Conservation (phyloP, 2,888 invertebrate genomes). For the Ariolimax columbianus region DNA sequence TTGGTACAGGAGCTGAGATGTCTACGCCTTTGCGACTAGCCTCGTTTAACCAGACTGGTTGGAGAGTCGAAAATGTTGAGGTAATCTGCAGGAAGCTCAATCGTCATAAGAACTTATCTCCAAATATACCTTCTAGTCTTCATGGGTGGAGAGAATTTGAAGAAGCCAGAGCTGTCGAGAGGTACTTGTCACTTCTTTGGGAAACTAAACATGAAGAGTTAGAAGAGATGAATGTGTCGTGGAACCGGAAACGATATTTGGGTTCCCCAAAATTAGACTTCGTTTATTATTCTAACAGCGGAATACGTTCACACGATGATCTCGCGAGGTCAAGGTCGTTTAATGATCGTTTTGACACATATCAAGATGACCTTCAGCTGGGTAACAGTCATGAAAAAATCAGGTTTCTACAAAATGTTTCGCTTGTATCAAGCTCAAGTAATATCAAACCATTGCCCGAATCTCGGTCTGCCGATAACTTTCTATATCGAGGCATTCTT, state of each 20-base stretch:
- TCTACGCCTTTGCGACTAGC: slow-evolving; percentile 14
- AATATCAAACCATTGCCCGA: not conserved
- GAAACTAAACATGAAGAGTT: not conserved
- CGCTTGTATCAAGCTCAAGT: not conserved
- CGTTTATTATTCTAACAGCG: not conserved
- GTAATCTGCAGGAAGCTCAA: not conserved
- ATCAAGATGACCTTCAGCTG: not conserved
- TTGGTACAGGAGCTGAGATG: not conserved
- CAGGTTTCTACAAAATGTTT: not conserved
- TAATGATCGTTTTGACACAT: not conserved
- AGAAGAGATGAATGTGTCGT: not conserved
- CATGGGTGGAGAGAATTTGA: slow-evolving; percentile 22
- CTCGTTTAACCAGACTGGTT: not conserved
- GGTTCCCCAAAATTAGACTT: not conserved
- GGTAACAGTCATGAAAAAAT: not conserved
- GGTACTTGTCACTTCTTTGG: not conserved
- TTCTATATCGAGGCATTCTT: not conserved
- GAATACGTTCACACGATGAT: not conserved
- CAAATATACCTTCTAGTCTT: not conserved
- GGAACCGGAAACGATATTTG: not conserved
- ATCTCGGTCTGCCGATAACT: not conserved
- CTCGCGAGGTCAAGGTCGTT: not conserved
- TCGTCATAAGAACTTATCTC: not conserved
- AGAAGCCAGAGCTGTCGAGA: slow-evolving; percentile 14
- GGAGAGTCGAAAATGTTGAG: slow-evolving; percentile 30